Conservation (phyloP, 2,888 invertebrate genomes). For the Chloroclystis v-ata region DNA sequence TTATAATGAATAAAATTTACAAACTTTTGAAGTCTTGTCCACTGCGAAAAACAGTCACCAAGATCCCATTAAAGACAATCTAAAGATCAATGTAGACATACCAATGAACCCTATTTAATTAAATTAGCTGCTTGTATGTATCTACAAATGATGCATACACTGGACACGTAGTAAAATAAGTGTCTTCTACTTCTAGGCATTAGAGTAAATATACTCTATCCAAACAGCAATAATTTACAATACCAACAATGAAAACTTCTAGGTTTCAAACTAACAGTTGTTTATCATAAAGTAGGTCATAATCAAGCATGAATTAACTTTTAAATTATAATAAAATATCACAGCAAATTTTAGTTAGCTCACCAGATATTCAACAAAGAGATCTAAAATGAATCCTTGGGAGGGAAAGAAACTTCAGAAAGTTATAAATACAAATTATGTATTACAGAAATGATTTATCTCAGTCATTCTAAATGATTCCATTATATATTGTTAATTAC, state of each 20-base stretch:
- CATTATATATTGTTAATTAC: background rate
- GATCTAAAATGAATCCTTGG: slow-evolving; percentile 30
- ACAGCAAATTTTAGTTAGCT: slow-evolving; percentile 71
- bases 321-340: slow-evolving; percentile 71
- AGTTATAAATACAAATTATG: slow-evolving; percentile 35
- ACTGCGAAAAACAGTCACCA: slow-evolving; percentile 63
- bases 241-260: slow-evolving; percentile 48
- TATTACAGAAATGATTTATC: slow-evolving; percentile 41
- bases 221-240: slow-evolving; percentile 49
- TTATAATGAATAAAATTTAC: slow-evolving; percentile 64
- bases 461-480: slow-evolving; percentile 32
- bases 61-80: slow-evolving; percentile 55
- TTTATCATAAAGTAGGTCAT: slow-evolving; percentile 35
- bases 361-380: slow-evolving; percentile 47
- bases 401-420: slow-evolving; percentile 32
- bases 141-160: slow-evolving; percentile 3
- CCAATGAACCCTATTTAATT: slow-evolving; percentile 31
- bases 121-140: slow-evolving; percentile 22
- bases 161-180: background rate
- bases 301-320: slow-evolving; percentile 52
- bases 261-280: slow-evolving; percentile 49
- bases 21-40: slow-evolving; percentile 62
- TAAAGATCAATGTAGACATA: slow-evolving; percentile 51
- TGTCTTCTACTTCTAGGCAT: background rate
- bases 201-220: slow-evolving; percentile 40